Conservation (phyloP, 2,113 vertebrate genomes). For the Rhineura floridana region DNA sequence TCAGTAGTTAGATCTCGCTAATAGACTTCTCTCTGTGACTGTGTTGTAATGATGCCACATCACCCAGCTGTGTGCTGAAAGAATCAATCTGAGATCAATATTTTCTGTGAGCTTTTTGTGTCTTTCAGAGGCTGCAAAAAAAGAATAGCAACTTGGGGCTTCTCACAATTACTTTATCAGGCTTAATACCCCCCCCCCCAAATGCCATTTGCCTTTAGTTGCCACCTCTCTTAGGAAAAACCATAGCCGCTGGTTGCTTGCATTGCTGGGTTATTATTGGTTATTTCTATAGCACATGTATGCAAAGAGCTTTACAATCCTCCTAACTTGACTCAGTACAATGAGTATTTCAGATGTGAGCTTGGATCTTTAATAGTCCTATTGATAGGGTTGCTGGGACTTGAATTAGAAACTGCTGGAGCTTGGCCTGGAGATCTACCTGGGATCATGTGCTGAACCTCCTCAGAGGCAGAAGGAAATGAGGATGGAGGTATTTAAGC, state of each 20-base stretch:
- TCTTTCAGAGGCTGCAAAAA: slow-evolving; percentile 11
- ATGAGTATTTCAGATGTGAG: too few species aligned
- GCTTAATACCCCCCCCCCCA: not conserved
- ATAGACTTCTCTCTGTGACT: slow-evolving; percentile 69
- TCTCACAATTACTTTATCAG: not conserved
- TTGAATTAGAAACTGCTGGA: not conserved
- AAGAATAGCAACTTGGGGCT: not conserved
- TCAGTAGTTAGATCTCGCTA: slow-evolving; percentile 69
- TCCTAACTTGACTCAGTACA: not conserved
- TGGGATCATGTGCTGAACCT: not conserved
- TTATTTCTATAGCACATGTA: not conserved
- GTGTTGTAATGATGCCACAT: slow-evolving; percentile 34
- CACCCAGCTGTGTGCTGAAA: slow-evolving; percentile 36
- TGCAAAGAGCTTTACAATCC: not conserved
- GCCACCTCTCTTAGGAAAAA: not conserved
- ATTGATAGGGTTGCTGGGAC: not conserved
- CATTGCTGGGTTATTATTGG: not conserved
- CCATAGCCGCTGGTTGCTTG: not conserved
- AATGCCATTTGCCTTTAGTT: not conserved
- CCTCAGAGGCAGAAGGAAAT: not conserved
- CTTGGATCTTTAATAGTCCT: not conserved
- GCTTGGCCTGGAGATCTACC: not conserved
- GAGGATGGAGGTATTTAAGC: not conserved
- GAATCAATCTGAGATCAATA: slow-evolving; percentile 59
- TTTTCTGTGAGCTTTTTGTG: slow-evolving; percentile 29